phyloP scores from a whole-genome alignment of 2,113 vertebrate species.

The Regulus satrapa region DNA sequence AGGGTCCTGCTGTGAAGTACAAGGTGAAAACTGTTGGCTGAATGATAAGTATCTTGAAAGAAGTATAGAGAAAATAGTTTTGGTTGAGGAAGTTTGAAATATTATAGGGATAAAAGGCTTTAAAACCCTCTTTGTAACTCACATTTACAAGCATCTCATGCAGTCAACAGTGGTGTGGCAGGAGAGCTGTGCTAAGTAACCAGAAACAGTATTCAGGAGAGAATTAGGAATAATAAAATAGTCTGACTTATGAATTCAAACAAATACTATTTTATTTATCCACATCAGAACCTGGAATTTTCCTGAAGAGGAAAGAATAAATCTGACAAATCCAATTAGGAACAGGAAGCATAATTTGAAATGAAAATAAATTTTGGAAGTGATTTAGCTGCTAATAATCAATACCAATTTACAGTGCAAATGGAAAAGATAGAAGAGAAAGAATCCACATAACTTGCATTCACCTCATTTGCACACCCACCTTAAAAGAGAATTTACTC shows the following conservation, averaged over 20 bases:
- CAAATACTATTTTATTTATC: neutral
- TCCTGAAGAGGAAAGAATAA: neutral
- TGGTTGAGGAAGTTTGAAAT: neutral
- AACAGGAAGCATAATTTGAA: neutral
- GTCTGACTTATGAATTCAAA: neutral
- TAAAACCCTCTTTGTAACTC: neutral
- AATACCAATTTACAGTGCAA: neutral
- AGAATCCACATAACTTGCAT: neutral
- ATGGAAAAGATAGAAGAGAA: neutral
- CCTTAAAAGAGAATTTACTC: neutral
- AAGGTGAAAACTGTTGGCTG: neutral
- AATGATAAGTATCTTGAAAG: neutral
- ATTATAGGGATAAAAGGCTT: neutral
- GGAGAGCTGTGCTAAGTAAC: neutral
- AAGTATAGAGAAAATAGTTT: neutral
- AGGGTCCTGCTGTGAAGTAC: neutral
- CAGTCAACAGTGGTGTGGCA: neutral
- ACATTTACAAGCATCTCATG: neutral
- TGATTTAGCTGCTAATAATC: neutral
- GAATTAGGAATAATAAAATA: neutral
- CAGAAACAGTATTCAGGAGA: neutral
- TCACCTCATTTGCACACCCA: neutral
- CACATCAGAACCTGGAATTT: neutral
- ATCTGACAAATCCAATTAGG: neutral
- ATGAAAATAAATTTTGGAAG: neutral